These are phyloP conservation scores for Hemiscyllium ocellatum DNA, from an alignment of 2,113 vertebrate species.

Conservation along the genomic window DNA sequence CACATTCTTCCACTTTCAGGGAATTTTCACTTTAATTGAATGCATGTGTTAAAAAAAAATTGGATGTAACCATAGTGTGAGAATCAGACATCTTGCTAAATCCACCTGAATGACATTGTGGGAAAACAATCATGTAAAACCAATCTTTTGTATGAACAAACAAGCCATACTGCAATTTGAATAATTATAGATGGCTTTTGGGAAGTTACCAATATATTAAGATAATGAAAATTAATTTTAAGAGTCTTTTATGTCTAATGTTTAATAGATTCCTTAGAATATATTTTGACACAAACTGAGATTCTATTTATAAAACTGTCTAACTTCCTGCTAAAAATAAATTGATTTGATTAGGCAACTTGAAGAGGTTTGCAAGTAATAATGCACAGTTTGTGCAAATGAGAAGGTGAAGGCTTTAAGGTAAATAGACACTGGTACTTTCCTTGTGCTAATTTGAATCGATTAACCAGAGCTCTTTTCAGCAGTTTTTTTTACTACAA, in stretches of 20 bases:
- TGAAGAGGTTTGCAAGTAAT: neutral
- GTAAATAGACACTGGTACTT: neutral
- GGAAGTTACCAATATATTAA: neutral
- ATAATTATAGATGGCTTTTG: neutral
- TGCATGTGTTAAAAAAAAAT: neutral
- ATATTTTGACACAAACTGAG: neutral
- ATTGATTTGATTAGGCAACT: neutral
- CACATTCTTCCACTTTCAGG: neutral
- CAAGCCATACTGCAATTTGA: neutral
- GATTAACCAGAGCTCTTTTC: neutral
- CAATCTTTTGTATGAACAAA: neutral
- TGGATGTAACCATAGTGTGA: neutral
- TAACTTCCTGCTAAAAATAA: neutral
- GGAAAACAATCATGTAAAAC: neutral
- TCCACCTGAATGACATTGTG: neutral
- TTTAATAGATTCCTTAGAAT: neutral
- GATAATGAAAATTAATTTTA: neutral
- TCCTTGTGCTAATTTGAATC: neutral
- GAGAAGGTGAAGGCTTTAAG: neutral
- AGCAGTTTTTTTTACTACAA: neutral
- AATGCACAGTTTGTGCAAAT: neutral
- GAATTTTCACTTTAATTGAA: neutral
- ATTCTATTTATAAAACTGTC: neutral
- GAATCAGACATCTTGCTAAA: neutral
- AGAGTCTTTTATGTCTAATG: neutral